Evolutionary conservation across 1,140 invertebrate genomes (phyloP), one percentile per base, ranked within the genome.

Genomic region (Bombus haemorrhoidalis): DNA sequence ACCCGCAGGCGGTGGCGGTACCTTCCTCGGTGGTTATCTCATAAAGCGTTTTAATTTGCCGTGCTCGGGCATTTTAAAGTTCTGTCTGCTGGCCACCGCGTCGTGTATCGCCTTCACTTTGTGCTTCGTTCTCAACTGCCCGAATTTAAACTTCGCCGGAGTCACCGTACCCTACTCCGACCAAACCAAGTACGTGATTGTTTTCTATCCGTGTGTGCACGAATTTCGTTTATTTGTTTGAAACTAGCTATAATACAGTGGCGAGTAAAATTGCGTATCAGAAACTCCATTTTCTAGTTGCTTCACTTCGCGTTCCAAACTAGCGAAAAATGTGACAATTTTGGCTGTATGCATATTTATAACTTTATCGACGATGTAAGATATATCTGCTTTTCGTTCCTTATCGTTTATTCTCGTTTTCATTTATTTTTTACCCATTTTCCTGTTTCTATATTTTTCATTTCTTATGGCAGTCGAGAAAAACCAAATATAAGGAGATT

Each of bases 1-100:
- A 10, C 97, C 97, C 0, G 97, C 97, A 3, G 97, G 97, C 0
- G 96, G 97, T 4, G 97, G 97, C 3, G 98, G 97, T 28, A 98
- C 97, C 9, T 98, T 98, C 91, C 91, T 97, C 2, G 98, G 98
- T 57, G 98, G 98, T 5, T 98, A 97, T 93, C 92, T 98, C 79
- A 97, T 98, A 37, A 98, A 98, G 94, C 96, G 96, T 62, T 96
- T 97, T 91, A 96, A 96, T 57, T 93, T 98, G n/a, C 94, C 96
- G 28, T 97, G 97, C 85, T 95, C 96, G 0, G 97, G 97, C n/a
- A 98, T 98, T 85, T 96, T 98, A 62, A 97, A 97, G 92, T 95
- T 98, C 86, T 98, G 97, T 91, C 94, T 97, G 0, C 91, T 96
- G 5, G 94, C 96, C 62, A 97, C 97, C 0, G 91, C 96, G 15